Evolutionary conservation across 2,113 vertebrate genomes (phyloP), one percentile per base, ranked within the genome.

Genomic region (Amazona vittata): DNA sequence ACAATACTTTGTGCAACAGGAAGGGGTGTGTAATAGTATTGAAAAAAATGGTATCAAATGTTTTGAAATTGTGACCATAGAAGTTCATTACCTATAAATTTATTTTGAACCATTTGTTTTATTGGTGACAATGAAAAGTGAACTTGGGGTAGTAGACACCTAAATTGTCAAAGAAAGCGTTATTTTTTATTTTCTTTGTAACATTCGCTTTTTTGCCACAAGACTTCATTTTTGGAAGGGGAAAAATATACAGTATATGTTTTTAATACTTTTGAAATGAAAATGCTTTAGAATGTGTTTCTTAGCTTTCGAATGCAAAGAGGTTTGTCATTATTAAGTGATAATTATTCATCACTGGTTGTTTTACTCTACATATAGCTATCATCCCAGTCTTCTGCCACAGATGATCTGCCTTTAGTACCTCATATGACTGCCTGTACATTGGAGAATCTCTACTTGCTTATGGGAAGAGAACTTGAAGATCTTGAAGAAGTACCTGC

Each of bases 381-480:
- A 43, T 98, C 98, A 3, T 88, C 94, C 41, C 98, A 97, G 59
- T 98, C 98, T 94, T 97, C 93, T 16, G 89, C 98, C 29, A 79
- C 70, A 9, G 97, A 98, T 22, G 88, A 88, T 65, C 93, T 98
- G 6, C 97, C 98, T 4, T 57, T 89, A 3, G 70, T 99, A 2
- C 98, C 99, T 59, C 98, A 99, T 76, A 96, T 99, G 98, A 93
- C 98, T 4, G 98, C 97, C 90, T 99, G 99, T 50, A 98, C 98
- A 0, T 53, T 99, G 96, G 98, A 99, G 47, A 98, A 77, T 79
- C 97, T 99, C n/a, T 99, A 99, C 81, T 98, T 99, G 68, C 98
- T 99, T 62, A 99, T 99, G 99, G 99, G 99, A 39, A 97, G 98
- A 79, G 99, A 99, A 89, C 98, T 99, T 41, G 99, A 99, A 86